Base-by-base conservation (phyloP, 1,140 invertebrate species). In the Coptotermes formosanus region DNA sequence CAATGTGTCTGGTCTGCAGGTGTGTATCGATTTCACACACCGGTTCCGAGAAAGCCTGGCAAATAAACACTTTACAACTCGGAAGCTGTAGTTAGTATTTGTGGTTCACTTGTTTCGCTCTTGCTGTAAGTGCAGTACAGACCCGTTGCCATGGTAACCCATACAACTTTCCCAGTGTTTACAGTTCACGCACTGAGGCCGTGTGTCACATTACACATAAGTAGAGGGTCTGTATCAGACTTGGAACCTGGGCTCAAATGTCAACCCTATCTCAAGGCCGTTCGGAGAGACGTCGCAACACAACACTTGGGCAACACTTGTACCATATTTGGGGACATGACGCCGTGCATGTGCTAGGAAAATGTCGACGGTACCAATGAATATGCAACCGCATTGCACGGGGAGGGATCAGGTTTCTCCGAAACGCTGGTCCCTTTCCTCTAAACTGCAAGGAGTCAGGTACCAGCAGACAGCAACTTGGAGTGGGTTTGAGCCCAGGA, bases 91-190 rank as follows among this genome's bases (percentile, higher is more conserved):
- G 25, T n/a, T 16, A 75, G 25, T 75, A 11, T 11, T 30, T 30
- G n/a, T 16, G 64, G 64, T 75, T 75, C 8, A 9, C 64, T 75
- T 75, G n/a, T 25, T 30, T 75, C 64, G 30, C 64, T 75, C 25
- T 75, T 75, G 64, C 64, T 75, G 59, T 64, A 75, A 75, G 25
- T 75, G 9, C 25, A 7, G 12, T 8, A 30, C 25, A n/a, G 7
- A 75, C 4, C n/a, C 64, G 64, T 75, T 30, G 30, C 64, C n/a
- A 75, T 75, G 64, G 64, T 12, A 14, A 75, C 64, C 64, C n/a
- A 75, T 25, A 75, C 64, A 75, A 75, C 64, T 25, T 75, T 75
- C n/a, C 64, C 64, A 75, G 30, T 75, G 64, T 75, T 75, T 75
- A 75, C 64, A 75, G 64, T 75, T 75, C 25, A 7, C 64, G 30